Percentiles rank a stretch among this genome's conserved stretches.
Conservation (phyloP, 1,140 invertebrate species). For the Drosophila littoralis region DNA sequence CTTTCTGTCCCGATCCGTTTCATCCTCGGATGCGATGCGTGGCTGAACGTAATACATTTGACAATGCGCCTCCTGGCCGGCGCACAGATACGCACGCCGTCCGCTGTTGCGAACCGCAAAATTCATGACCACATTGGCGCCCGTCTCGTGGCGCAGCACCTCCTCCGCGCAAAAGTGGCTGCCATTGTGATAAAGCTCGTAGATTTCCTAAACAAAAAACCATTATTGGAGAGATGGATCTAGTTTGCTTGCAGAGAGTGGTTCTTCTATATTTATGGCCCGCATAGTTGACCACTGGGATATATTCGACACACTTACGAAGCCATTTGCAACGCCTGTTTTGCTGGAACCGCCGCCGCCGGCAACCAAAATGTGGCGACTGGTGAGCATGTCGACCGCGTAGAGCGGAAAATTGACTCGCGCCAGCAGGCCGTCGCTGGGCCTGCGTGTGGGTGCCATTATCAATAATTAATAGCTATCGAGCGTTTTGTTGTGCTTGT, state of each 20-base stretch:
- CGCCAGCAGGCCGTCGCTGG: slow-evolving; percentile 89
- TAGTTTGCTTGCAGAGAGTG: no score
- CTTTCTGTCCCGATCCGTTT: slow-evolving; percentile 41
- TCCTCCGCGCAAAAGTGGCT: slow-evolving; percentile 92
- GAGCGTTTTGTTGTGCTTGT: slow-evolving; percentile 46
- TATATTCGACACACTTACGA: slow-evolving; percentile 88
- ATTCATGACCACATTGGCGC: slow-evolving; percentile 96
- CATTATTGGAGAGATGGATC: no score
- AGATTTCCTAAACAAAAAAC: slow-evolving; percentile 90
- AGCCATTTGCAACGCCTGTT: slow-evolving; percentile 97
- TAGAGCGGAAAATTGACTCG: slow-evolving; percentile 97
- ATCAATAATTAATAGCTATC: slow-evolving; percentile 65
- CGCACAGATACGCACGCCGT: slow-evolving; percentile 91
- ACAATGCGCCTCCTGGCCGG: slow-evolving; percentile 96
- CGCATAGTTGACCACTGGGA: neutral
- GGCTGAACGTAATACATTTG: slow-evolving; percentile 94
- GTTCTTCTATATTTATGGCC: neutral
- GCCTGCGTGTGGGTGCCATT: slow-evolving; percentile 79
- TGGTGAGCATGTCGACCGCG: slow-evolving; percentile 94
- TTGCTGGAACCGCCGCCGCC: slow-evolving; percentile 97
- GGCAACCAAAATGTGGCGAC: slow-evolving; percentile 96
- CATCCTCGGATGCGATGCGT: slow-evolving; percentile 86
- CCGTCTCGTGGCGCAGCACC: slow-evolving; percentile 94
- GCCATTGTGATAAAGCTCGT: slow-evolving; percentile 94
- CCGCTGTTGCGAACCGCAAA: slow-evolving; percentile 89